Percentiles rank a stretch among this genome's conserved stretches.
Conservation (phyloP, 2,113 vertebrate species). For the Chaetops frenatus region DNA sequence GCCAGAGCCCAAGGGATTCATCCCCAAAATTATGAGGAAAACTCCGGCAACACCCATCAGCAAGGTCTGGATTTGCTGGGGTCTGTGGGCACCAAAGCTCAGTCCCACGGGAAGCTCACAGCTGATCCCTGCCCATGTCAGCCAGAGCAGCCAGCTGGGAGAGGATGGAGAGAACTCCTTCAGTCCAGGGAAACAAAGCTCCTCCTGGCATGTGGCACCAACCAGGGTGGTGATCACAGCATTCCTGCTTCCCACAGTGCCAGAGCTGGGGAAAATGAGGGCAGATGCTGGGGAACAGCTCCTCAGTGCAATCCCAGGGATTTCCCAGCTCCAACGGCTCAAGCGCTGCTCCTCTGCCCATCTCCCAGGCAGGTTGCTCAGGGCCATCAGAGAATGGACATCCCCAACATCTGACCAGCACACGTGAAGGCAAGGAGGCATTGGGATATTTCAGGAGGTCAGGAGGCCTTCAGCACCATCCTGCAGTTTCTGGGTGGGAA, state of each 20-base stretch:
- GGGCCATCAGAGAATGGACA: fast-evolving
- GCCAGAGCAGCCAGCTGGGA: not conserved
- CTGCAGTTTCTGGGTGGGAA: not conserved
- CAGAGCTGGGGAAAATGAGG: fast-evolving
- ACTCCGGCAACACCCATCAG: not conserved
- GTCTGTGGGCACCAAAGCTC: fast-evolving
- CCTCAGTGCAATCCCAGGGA: not conserved
- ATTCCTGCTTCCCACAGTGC: fast-evolving
- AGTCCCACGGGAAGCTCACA: not conserved
- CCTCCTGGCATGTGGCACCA: not conserved
- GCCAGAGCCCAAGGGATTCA: not conserved
- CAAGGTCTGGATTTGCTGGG: not conserved
- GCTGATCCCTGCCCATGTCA: not conserved
- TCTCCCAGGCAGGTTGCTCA: not conserved
- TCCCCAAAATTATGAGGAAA: not conserved
- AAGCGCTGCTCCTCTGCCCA: fast-evolving
- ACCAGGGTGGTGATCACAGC: not conserved
- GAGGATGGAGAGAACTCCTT: not conserved
- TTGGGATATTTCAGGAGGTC: fast-evolving
- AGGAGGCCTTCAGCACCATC: not conserved
- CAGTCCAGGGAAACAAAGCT: fast-evolving
- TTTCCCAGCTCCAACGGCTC: fast-evolving
- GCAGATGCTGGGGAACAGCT: not conserved
- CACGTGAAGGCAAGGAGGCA: not conserved
- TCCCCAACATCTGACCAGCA: fast-evolving